These are phyloP conservation scores for Harpegnathos saltator DNA, from an alignment of 1,140 invertebrate species.

Conservation along the genomic window DNA sequence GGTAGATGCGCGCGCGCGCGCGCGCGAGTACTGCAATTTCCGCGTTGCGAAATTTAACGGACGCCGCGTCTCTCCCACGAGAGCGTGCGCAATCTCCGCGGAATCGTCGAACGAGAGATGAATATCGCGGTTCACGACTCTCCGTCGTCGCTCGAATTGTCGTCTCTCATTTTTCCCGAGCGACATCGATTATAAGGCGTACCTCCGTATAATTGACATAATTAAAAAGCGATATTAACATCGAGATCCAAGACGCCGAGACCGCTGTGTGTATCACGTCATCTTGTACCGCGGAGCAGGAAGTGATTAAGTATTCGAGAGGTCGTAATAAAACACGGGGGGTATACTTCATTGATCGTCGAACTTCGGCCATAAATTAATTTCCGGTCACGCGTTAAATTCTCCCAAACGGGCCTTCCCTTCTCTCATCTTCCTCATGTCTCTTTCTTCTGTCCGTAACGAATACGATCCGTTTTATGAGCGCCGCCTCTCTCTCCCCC, in stretches of 20 bases:
- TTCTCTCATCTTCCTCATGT: slow-evolving; percentile 16
- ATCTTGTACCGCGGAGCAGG: background rate
- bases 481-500: background rate
- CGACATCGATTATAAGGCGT: background rate
- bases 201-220: slow-evolving; percentile 1
- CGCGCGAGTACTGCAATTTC: slow-evolving; percentile 25
- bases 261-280: background rate
- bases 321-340: background rate
- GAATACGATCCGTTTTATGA: slow-evolving; percentile 44
- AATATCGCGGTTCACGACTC: background rate
- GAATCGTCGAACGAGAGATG: background rate
- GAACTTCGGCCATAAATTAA: slow-evolving; percentile 21
- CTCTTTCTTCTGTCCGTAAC: slow-evolving; percentile 20
- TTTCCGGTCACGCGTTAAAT: slow-evolving; percentile 13
- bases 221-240: background rate
- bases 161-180: background rate
- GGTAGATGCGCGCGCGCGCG: background rate
- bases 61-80: background rate
- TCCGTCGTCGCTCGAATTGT: background rate
- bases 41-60: background rate
- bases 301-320: background rate
- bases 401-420: background rate
- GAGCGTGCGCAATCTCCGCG: no score
- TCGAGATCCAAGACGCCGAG: background rate
- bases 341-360: background rate